Evolutionary conservation across 2,797 vertebrate genomes (phyloP).

Genomic region (Cossypha heuglini): DNA sequence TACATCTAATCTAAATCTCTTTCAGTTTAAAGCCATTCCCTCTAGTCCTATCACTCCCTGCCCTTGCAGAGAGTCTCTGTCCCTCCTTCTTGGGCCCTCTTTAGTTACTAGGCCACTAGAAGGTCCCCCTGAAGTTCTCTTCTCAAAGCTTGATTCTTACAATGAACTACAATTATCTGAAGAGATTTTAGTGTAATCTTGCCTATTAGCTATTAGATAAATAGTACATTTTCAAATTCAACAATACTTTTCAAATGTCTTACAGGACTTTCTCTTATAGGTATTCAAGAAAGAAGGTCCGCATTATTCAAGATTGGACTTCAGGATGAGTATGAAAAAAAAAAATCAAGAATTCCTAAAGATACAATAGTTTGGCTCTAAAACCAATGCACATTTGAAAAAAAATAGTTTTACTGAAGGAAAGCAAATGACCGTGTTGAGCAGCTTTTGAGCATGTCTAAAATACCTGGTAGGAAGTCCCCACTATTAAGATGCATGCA

Average conservation of each 20-base stretch:
- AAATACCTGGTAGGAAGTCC: neutral
- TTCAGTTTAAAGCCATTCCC: neutral
- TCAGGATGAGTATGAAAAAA: neutral
- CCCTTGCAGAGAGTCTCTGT: neutral
- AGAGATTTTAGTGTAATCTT: neutral
- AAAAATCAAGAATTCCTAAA: neutral
- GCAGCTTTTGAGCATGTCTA: neutral
- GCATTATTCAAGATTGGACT: neutral
- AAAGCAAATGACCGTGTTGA: neutral
- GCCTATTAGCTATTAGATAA: neutral
- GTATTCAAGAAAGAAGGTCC: constrained; percentile 23
- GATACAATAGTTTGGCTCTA: neutral
- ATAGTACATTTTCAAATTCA: neutral
- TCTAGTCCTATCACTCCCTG: neutral
- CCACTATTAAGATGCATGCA: neutral
- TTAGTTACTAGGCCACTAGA: neutral
- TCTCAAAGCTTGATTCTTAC: neutral
- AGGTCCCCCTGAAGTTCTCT: neutral
- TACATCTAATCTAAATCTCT: neutral
- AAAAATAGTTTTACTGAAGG: neutral
- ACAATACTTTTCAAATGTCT: neutral
- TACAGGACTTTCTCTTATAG: constrained; percentile 48
- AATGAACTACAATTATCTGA: neutral
- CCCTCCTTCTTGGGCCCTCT: neutral
- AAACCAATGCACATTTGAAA: neutral